phyloP scores from a whole-genome alignment of 1,140 invertebrate genomes.

The Propsilocerus akamusi region DNA sequence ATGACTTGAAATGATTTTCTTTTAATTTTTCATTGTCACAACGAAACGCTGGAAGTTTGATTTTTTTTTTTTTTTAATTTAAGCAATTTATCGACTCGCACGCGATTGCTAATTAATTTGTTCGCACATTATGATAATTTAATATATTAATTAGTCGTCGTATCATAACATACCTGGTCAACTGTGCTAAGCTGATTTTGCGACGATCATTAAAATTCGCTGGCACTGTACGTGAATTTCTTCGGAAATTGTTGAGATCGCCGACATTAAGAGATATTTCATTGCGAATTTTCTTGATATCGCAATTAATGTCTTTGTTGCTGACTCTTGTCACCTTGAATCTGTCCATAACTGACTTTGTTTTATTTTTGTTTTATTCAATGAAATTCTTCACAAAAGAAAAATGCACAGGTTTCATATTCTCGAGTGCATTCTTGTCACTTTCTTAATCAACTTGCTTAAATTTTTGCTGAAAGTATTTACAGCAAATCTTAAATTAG shows the following conservation, averaged over 20 bases:
- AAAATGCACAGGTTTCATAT: too few relatives aligned
- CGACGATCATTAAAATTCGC: conserved; percentile 5
- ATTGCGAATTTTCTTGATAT: not conserved
- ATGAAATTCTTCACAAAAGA: too few relatives aligned
- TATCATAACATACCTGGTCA: conserved; percentile 21
- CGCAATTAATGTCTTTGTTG: not conserved
- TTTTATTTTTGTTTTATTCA: too few relatives aligned
- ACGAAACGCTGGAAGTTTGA: not conserved
- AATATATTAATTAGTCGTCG: not conserved
- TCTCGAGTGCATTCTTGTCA: too few relatives aligned
- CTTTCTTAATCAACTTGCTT: too few relatives aligned
- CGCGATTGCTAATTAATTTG: not conserved
- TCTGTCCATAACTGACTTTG: not conserved
- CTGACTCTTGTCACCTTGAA: not conserved
- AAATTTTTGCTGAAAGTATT: too few relatives aligned
- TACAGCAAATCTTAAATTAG: too few relatives aligned
- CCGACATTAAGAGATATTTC: not conserved
- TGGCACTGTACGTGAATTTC: not conserved
- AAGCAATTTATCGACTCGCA: not conserved
- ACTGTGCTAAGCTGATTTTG: conserved; percentile 20
- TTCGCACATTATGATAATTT: not conserved
- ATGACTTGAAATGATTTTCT: not conserved
- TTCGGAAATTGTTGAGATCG: not conserved
- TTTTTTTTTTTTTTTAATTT: not conserved
- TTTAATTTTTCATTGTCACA: not conserved